A percentile compares a stretch with the other conserved stretches of the same genome.
phyloP scores from a whole-genome alignment of 1,140 invertebrate species.

The Orius insidiosus region DNA sequence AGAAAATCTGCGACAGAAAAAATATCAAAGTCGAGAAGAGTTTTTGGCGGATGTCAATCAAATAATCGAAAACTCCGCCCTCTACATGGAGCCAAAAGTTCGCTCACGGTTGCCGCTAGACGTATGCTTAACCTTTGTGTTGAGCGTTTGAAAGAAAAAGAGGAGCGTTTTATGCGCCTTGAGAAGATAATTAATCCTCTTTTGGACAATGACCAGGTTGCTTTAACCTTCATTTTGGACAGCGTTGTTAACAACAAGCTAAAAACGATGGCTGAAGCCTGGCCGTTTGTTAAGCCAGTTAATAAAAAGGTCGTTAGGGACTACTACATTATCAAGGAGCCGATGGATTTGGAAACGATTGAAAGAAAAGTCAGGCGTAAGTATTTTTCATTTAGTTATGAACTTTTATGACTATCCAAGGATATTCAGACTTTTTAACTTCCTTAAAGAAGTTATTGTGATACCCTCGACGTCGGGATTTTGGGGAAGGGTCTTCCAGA shows the following conservation, averaged over 20 bases:
- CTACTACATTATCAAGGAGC: constrained; percentile 88
- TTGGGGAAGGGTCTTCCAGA: too few species aligned
- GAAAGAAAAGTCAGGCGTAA: constrained; percentile 66
- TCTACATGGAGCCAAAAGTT: constrained; percentile 75
- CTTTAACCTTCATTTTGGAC: constrained; percentile 85
- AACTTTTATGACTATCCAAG: too few species aligned
- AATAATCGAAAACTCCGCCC: constrained; percentile 85
- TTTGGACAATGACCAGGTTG: constrained; percentile 88
- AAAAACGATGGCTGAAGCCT: constrained; percentile 73
- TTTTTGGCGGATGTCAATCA: constrained; percentile 89
- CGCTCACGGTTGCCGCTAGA: constrained; percentile 71
- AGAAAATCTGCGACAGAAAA: constrained; percentile 79
- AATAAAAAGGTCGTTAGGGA: constrained; percentile 88
- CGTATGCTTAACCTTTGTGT: constrained; percentile 77
- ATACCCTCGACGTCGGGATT: too few species aligned
- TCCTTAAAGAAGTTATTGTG: too few species aligned
- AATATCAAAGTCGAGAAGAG: constrained; percentile 84
- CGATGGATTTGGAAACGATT: constrained; percentile 89
- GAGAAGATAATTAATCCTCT: constrained; percentile 98
- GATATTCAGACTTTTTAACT: too few species aligned
- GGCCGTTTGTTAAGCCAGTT: constrained; percentile 90
- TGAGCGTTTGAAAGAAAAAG: constrained; percentile 71
- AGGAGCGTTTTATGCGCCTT: constrained; percentile 83
- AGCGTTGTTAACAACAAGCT: constrained; percentile 75
- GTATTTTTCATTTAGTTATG: too few species aligned